Evolutionary conservation across 2,888 invertebrate genomes (phyloP).

Genomic region (Metalampra italica): DNA sequence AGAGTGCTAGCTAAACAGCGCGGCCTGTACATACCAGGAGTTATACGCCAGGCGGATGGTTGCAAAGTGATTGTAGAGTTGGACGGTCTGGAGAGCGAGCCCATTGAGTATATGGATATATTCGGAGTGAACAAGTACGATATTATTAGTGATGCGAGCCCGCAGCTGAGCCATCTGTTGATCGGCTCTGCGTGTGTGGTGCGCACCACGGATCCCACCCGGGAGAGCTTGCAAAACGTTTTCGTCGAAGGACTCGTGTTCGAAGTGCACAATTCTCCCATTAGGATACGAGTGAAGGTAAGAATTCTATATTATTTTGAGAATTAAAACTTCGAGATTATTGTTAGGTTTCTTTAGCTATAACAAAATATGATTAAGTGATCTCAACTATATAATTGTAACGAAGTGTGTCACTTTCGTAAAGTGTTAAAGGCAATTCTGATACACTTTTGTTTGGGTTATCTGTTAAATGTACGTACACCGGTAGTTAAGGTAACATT

Average conservation of each 20-base stretch:
- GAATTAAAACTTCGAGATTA: neutral
- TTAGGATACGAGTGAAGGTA: constrained; percentile 71
- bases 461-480: no score
- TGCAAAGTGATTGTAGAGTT: constrained; percentile 89
- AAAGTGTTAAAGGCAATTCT: neutral
- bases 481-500: no score
- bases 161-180: constrained; percentile 88
- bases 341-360: no score
- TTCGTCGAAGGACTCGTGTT: constrained; percentile 92
- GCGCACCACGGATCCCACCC: constrained; percentile 78
- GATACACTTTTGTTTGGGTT: no score
- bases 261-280: constrained; percentile 67
- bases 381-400: no score
- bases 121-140: constrained; percentile 89
- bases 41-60: constrained; percentile 86
- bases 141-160: constrained; percentile 95
- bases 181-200: constrained; percentile 91
- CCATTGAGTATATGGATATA: constrained; percentile 86
- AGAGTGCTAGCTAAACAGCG: constrained; percentile 93
- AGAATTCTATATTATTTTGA: constrained; percentile 21
- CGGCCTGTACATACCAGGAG: constrained; percentile 91
- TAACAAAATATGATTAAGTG: no score
- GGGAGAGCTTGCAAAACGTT: constrained; percentile 82
- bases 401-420: neutral
- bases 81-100: constrained; percentile 85